Evolutionary conservation across 2,888 invertebrate genomes (phyloP).

Genomic region (Lypha dubia): DNA sequence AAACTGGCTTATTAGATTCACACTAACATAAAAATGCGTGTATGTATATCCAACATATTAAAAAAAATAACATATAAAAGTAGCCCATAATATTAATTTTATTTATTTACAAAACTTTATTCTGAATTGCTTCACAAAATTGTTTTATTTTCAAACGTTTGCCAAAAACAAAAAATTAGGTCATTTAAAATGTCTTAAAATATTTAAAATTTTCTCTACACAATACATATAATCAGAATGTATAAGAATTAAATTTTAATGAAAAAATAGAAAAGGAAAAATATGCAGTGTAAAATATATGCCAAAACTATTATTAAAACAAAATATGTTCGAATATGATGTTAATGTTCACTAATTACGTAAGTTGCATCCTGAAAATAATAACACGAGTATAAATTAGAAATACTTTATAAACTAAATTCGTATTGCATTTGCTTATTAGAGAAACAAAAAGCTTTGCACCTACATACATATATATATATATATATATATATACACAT

Average conservation of each 20-base stretch:
- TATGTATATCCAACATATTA: background rate
- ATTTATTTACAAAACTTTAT: background rate
- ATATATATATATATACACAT: too few relatives aligned
- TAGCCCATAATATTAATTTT: background rate
- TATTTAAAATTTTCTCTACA: constrained; percentile 9
- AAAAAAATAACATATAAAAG: background rate
- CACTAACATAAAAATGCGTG: too few relatives aligned
- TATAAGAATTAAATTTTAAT: constrained; percentile 3
- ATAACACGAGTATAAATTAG: background rate
- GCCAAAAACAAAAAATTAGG: constrained; percentile 30
- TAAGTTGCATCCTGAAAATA: background rate
- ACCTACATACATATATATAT: background rate
- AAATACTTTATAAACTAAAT: background rate
- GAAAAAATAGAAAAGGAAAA: background rate
- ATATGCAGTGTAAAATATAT: background rate
- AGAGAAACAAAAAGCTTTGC: background rate
- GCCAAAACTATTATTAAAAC: background rate
- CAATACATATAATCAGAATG: background rate
- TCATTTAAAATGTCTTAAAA: constrained; percentile 31
- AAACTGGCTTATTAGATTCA: too few relatives aligned
- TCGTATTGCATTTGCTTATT: background rate
- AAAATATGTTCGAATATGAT: background rate
- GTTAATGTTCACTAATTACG: background rate
- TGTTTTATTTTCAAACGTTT: constrained; percentile 9
- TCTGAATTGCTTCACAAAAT: background rate